Evolutionary conservation across 2,888 invertebrate genomes (phyloP), one percentile per base, ranked within the genome.

Genomic region (Aleiodes leptofemur): DNA sequence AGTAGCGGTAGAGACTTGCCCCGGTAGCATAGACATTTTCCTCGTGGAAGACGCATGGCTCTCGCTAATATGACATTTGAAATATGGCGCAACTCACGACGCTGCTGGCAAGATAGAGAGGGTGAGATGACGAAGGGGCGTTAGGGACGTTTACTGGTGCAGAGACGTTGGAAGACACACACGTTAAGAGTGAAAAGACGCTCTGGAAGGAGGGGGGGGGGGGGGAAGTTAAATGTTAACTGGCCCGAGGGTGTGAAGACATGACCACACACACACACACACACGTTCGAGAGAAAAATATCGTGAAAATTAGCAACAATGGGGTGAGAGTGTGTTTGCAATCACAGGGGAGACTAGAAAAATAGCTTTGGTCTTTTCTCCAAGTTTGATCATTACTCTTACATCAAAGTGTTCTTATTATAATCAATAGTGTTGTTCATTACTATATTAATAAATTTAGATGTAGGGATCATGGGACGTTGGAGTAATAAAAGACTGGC

Each of bases 21-120:
- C 81, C 79, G 83, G 73, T 76, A 82, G 79, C 83, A 85, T 83
- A 85, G 85, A 86, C 85, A 86, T 86, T 86, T 86, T 85, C 81
- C 82, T 79, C 82, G 82, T 83, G 83, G 85, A 84, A 86, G 85
- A 86, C 82, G 86, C 86, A 86, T 86, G 83, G 85, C 83, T 83
- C 77, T 82, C 80, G 84, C 86, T 86, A 86, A 86, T 86, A 86
- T 86, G 86, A 86, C 86, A 78, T 85, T 83, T 86, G 86, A 86
- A 86, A 86, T 86, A 86, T 86, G 84, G 83, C 82, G 79, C 74
- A 75, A 82, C 80, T 82, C 79, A 78, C 76, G 77, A 75, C 64
- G 77, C 74, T 70, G 69, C 77, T 72, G 74, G 66, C 69, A 51
- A 56, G 68, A 68, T 31, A 29, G 57, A 29, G 57, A 66, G 66